Percentiles rank a stretch among this genome's conserved stretches.
Evolutionary conservation across 1,140 invertebrate genomes (phyloP).

Genomic region (Plectus sambesii): DNA sequence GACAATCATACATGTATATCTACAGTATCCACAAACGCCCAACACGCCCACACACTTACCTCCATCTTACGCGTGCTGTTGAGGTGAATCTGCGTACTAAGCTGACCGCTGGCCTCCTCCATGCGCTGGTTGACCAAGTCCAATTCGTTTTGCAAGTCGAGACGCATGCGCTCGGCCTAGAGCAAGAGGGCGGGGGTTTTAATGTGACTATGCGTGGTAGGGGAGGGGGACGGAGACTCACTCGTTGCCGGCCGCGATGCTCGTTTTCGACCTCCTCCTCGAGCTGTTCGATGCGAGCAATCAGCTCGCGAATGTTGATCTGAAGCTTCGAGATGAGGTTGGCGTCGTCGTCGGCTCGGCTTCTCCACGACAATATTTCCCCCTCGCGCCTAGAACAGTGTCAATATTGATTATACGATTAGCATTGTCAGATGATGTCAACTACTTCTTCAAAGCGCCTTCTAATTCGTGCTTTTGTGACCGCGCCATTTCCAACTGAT

Average conservation of each 20-base stretch:
- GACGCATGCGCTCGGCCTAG: conserved; percentile 86
- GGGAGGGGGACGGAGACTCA: too few relatives aligned
- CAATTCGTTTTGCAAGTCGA: conserved; percentile 82
- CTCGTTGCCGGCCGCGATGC: conserved; percentile 78
- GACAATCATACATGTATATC: too few relatives aligned
- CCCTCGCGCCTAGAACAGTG: conserved; percentile 19
- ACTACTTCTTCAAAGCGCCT: conserved; percentile 22
- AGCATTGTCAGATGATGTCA: background rate
- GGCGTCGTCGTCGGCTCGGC: conserved; percentile 32
- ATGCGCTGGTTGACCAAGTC: conserved; percentile 89
- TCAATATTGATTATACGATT: too few relatives aligned
- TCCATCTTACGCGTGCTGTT: conserved; percentile 98
- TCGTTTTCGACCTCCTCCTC: conserved; percentile 95
- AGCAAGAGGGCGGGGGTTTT: conserved; percentile 7
- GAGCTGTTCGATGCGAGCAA: conserved; percentile 84
- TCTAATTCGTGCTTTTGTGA: conserved; percentile 21
- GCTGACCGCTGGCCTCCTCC: conserved; percentile 67
- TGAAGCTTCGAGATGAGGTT: conserved; percentile 81
- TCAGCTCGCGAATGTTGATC: conserved; percentile 96
- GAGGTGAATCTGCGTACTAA: conserved; percentile 90
- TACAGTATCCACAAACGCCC: conserved; percentile 16
- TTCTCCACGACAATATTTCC: conserved; percentile 30
- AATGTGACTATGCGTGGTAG: background rate
- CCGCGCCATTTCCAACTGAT: conserved; percentile 21
- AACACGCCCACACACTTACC: conserved; percentile 1